These are phyloP conservation scores for Cyprinodon brontotheroides DNA, from an alignment of 2,113 vertebrate species.

Conservation along the genomic window DNA sequence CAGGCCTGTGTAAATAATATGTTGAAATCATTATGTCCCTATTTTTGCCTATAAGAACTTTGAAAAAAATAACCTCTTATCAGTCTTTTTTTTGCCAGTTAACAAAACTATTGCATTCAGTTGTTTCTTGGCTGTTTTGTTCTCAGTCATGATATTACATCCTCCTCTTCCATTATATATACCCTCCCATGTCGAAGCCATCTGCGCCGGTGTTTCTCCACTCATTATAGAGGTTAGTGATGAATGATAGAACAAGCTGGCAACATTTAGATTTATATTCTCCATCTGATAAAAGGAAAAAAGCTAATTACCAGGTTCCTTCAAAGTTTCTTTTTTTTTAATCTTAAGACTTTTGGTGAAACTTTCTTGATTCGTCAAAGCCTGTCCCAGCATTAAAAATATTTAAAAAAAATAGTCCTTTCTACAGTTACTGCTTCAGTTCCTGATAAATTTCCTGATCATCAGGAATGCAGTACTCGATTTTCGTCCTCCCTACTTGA, in stretches of 20 bases:
- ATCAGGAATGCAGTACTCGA: slow-evolving; percentile 53
- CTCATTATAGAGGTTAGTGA: slow-evolving; percentile 65
- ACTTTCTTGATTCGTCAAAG: background rate
- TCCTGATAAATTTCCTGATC: slow-evolving; percentile 48
- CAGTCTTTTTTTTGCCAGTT: no score
- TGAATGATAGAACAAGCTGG: slow-evolving; percentile 53
- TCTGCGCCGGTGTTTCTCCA: slow-evolving; percentile 46
- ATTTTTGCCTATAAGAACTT: no score
- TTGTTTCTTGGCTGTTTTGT: background rate
- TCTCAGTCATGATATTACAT: slow-evolving; percentile 25
- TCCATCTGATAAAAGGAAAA: background rate
- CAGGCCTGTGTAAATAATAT: no score
- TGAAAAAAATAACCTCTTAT: no score
- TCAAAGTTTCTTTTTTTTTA: background rate
- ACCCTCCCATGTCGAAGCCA: slow-evolving; percentile 35
- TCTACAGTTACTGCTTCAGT: slow-evolving; percentile 6
- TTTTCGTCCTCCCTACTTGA: slow-evolving; percentile 50
- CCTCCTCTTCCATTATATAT: slow-evolving; percentile 22
- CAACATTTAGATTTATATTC: slow-evolving; percentile 36
- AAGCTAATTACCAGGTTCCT: background rate
- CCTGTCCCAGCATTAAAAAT: slow-evolving; percentile 6
- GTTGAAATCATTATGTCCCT: no score
- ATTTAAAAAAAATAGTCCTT: background rate
- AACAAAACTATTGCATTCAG: no score
- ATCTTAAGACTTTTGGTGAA: background rate